A percentile compares a stretch with the other conserved stretches of the same genome.
These are phyloP conservation scores for Ailurus styani DNA, from an alignment of 2,113 vertebrate genomes.

Conservation along the genomic window DNA sequence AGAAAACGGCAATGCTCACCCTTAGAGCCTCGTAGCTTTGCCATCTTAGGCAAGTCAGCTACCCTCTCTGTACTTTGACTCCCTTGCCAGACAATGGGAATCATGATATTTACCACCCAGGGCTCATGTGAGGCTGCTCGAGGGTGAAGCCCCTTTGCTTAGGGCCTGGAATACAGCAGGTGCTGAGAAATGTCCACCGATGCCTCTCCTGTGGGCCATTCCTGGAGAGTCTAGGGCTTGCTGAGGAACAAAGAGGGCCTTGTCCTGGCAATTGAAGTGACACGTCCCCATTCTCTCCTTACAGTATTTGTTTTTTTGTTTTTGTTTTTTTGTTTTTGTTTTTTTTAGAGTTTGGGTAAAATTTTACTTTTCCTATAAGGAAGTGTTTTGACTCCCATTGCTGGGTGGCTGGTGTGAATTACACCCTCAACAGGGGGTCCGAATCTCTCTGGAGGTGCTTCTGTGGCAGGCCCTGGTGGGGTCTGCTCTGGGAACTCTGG, in stretches of 20 bases:
- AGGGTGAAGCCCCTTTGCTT: not conserved
- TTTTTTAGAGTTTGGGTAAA: not conserved
- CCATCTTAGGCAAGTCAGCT: not conserved
- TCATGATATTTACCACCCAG: not conserved
- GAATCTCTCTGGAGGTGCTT: not conserved
- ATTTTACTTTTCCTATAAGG: not conserved
- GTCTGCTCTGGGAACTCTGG: not conserved
- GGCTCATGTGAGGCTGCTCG: not conserved
- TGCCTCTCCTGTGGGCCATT: not conserved
- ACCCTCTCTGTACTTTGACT: not conserved
- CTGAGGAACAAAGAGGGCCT: not conserved
- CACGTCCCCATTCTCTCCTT: not conserved
- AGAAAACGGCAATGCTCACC: not conserved
- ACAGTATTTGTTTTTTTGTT: not conserved
- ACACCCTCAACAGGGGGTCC: no score
- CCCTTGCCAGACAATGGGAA: not conserved
- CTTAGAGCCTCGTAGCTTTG: not conserved
- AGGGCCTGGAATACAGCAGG: not conserved
- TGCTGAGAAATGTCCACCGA: not conserved
- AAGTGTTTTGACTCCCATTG: not conserved
- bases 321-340: not conserved
- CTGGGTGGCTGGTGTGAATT: not conserved
- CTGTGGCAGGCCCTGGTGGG: accelerated
- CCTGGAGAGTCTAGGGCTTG: not conserved
- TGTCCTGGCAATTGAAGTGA: not conserved